A percentile compares a stretch with the other conserved stretches of the same genome.
phyloP scores from a whole-genome alignment of 2,113 vertebrate species.

The Panthera leo region DNA sequence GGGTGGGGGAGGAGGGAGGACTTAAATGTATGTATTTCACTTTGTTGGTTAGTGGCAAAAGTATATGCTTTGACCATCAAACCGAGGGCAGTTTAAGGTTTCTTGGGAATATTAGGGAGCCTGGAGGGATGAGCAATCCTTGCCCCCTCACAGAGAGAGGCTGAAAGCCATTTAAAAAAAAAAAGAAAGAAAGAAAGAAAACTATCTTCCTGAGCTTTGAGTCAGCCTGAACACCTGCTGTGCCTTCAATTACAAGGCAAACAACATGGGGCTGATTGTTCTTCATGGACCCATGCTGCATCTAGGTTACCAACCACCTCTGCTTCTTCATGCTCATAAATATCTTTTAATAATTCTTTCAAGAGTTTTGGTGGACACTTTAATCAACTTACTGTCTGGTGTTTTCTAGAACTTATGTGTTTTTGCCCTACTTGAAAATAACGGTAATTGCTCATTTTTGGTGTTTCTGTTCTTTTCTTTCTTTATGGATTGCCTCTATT shows the following conservation, averaged over 20 bases:
- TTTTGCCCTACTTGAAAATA: not conserved
- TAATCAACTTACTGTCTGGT: not conserved
- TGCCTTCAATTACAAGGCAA: not conserved
- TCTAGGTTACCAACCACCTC: not conserved
- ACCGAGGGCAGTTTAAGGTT: not conserved
- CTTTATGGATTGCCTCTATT: not conserved
- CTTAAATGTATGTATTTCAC: not conserved
- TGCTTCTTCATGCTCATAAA: not conserved
- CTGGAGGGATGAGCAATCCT: not conserved
- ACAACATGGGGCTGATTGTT: not conserved
- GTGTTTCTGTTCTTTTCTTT: not conserved
- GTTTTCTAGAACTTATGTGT: conserved; percentile 10
- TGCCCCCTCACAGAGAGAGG: not conserved
- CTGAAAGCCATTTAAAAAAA: not conserved
- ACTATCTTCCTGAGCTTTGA: not conserved
- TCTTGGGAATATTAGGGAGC: not conserved
- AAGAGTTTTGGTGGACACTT: not conserved
- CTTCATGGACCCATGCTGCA: not conserved
- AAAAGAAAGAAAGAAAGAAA: not conserved
- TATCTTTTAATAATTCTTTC: not conserved
- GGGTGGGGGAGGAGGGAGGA: no score
- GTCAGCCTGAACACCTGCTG: not conserved
- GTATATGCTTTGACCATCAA: not conserved
- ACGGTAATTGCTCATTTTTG: not conserved
- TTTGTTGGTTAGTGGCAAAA: not conserved